Evolutionary conservation across 2,113 vertebrate genomes (phyloP), one percentile per base, ranked within the genome.

Genomic region (Myiagra hebetior): DNA sequence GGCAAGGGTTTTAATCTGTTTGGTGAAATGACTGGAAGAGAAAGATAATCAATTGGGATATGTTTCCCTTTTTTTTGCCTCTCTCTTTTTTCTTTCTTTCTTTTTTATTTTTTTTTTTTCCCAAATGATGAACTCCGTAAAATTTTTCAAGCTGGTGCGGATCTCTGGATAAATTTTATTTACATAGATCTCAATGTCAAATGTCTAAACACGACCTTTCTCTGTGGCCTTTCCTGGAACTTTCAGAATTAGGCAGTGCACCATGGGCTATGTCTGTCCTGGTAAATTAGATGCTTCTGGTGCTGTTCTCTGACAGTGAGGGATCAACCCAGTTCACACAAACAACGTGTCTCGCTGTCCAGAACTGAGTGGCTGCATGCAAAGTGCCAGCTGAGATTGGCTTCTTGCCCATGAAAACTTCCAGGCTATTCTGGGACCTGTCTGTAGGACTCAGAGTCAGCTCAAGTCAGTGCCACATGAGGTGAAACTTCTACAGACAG

Each of bases 111-210:
- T 20, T 13, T 12, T 22, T 39, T 67, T 85, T 53, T 11, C 3
- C 0, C 22, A 17, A 50, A 7, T 23, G 1, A n/a, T 50, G 18
- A 87, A 27, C 8, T 12, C 33, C 3, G 5, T 47, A 21, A 13
- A 87, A n/a, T 4, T 79, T 89, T 87, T 89, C 31, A 60, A 13
- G 62, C 10, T 47, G 15, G 5, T 30, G 10, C 13, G 85, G 15
- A 85, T 15, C 16, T 13, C 47, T 35, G 14, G 11, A 62, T 33
- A 82, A 75, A 63, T 81, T 68, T 85, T 37, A 44, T 85, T 82
- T 78, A 21, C n/a, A 5, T 8, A 65, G 22, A 67, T 77, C 56
- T 35, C 26, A 39, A 1, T 33, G 39, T 46, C 35, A 74, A 69
- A 65, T n/a, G 2, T 26, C 24, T 12, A 53, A 60, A 70, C 1